Base-by-base conservation (phyloP, 2,797 vertebrate genomes). In the Argyrosomus regius region DNA sequence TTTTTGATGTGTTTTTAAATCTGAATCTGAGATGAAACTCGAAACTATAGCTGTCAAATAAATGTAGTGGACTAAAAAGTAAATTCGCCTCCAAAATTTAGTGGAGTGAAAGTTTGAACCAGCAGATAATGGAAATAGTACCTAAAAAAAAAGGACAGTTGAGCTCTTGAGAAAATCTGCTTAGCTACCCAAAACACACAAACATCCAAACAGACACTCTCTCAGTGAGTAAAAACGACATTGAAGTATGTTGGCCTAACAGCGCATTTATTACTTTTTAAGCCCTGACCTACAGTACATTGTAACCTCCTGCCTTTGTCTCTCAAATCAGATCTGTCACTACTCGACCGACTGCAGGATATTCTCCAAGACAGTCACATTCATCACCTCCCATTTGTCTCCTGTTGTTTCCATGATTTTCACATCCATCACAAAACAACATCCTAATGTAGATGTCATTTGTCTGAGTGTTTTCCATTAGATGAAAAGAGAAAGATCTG, bases 401-500 rank as follows among this genome's bases (percentile, higher is more conserved):
- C 60, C 66, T 50, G 62, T 79, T 82, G 77, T 91, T 89, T 82
- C 81, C 80, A 56, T 31, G 59, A 83, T 81, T 86, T 84, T 73
- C 75, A 70, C 87, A 90, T 92, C 86, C 65, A 85, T 92, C 88
- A 88, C 74, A 65, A 75, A 87, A 74, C 81, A 81, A 57, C 75
- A 69, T 72, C 70, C 72, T 82, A 84, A 90, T 80, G 77, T 75
- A 82, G 76, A 68, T 78, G 89, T 90, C 87, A 72, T 90, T 85
- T 83, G 72, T 85, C 70, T 79, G 72, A 88, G 74, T 77, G 81
- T 78, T 86, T 88, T 83, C 76, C 79, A 70, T 81, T 58, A 80
- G 77, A 87, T 88, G 87, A 81, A 81, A 88, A 83, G 75, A 80
- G 84, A 90, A 82, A 81, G 82, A 88, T 91, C 82, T 79, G 45